Evolutionary conservation across 1,140 invertebrate species (phyloP), one percentile per base, ranked within the genome.

Genomic region (Diuraphis noxia): DNA sequence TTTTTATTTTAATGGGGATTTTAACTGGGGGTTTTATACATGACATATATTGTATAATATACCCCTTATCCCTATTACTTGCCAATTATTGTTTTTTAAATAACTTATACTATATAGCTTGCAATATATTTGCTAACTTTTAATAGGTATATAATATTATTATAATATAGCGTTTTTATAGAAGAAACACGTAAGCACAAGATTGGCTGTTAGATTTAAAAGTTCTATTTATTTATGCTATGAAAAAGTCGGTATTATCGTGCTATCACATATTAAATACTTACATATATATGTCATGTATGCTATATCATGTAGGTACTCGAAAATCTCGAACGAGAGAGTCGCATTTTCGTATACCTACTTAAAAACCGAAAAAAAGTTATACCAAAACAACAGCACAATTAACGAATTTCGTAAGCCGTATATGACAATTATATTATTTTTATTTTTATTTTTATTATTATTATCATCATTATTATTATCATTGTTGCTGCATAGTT

Each of bases 381-480:
- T n/a, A 25, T 38, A 81, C 23, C 38, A 30, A 43, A 81, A 82
- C 81, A 82, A 82, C 23, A 41, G 38, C 25, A n/a, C 25, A 25
- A 82, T 82, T 82, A 82, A 82, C 38, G 38, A 40, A 82, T 82
- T 38, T 30, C 38, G 43, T 34, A 40, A n/a, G 38, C 1, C 34
- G 23, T 8, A 8, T 41, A 1, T 8, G 30, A 34, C 46, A 46
- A 84, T 79, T 36, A 84, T 84, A 84, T 30, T 84, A 84, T 85
- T 46, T 23, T 87, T 52, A 87, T 52, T 36, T 52, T 52, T 36
- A 85, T 46, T 36, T 17, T 49, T 9, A 49, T 36, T 52, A 86
- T 52, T 52, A 86, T 52, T 10, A 86, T 86, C 23, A 86, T 86
- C 7, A 56, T 36, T 46, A 87, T 88, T 40, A 88, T 88, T n/a